Evolutionary conservation across 2,888 invertebrate genomes (phyloP), one percentile per base, ranked within the genome.

Genomic region (Callyntrura guangdongensis): DNA sequence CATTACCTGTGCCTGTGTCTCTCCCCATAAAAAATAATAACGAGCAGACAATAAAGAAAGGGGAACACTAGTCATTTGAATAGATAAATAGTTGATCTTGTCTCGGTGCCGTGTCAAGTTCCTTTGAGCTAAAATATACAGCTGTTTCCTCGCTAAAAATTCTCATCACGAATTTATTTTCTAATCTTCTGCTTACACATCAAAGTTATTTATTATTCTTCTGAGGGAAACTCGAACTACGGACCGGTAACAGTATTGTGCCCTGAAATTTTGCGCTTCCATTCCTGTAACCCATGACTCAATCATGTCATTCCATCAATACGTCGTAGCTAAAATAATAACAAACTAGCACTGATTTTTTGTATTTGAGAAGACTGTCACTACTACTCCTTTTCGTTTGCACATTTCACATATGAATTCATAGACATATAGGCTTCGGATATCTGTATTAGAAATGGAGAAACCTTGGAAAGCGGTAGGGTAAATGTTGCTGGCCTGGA

Each of bases 141-240:
- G 86, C 86, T 86, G 86, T 47, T 59, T 47, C 59, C 11, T 14
- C 47, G 17, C 25, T 56, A 45, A 61, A 49, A 25, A 86, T 86
- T 86, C 86, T 72, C 86, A 82, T 36, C 81, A 20, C 14, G 45
- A 64, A 45, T 61, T 36, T 79, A 36, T 36, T 49, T 27, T 64
- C 61, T 82, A 61, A 82, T 64, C 64, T 59, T 12, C 36, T 61
- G 17, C 20, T 61, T 61, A 61, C 17, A 61, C 17, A 61, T 61
- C 17, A 61, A 61, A 61, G 17, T 61, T 17, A 17, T 17, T 61
- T 17, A 17, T 17, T 17, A 25, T 12, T 22, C 22, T 67, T 67
- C 25, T 25, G 25, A 25, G 9, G 8, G 25, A 11, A 27, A 67
- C 8, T 61, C 8, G 20, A 25, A 64, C 9, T 36, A 64, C 64